phyloP scores from a whole-genome alignment of 2,113 vertebrate genomes.

The Xiphias gladius region DNA sequence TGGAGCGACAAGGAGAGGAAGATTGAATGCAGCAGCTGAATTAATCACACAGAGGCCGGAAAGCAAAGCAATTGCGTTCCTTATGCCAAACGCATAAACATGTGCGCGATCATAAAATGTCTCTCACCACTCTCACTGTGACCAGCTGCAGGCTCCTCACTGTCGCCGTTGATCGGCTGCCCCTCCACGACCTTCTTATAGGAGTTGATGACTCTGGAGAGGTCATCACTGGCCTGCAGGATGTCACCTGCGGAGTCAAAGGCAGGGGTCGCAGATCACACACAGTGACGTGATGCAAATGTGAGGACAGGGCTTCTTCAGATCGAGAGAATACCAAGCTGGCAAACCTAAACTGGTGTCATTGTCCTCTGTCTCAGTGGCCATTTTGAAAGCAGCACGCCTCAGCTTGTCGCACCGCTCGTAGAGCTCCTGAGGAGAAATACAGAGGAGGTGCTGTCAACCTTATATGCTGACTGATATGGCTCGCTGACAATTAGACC shows the following conservation, averaged over 20 bases:
- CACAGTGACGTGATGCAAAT: no score
- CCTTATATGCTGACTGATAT: background rate
- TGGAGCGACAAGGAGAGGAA: slow-evolving; percentile 22
- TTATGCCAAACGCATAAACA: background rate
- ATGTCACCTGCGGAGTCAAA: slow-evolving; percentile 89
- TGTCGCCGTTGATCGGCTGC: slow-evolving; percentile 88
- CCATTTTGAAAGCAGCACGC: slow-evolving; percentile 92
- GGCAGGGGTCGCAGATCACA: slow-evolving; percentile 5
- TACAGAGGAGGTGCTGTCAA: background rate
- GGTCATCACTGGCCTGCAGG: slow-evolving; percentile 95
- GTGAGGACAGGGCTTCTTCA: background rate
- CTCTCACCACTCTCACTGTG: slow-evolving; percentile 59
- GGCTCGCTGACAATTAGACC: background rate
- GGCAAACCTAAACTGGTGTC: slow-evolving; percentile 91
- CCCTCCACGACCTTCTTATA: slow-evolving; percentile 93
- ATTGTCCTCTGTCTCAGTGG: slow-evolving; percentile 96
- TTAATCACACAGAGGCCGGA: background rate
- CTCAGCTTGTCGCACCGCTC: slow-evolving; percentile 95
- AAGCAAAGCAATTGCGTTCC: background rate
- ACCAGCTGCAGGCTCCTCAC: slow-evolving; percentile 71
- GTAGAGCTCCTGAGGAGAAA: slow-evolving; percentile 89
- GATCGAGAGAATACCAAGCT: background rate
- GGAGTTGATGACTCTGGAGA: slow-evolving; percentile 92
- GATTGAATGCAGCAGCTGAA: background rate
- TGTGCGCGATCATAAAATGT: background rate